Percentiles rank a stretch among this genome's conserved stretches.
These are phyloP conservation scores for Danio aesculapii DNA, from an alignment of 2,797 vertebrate species.

Conservation along the genomic window DNA sequence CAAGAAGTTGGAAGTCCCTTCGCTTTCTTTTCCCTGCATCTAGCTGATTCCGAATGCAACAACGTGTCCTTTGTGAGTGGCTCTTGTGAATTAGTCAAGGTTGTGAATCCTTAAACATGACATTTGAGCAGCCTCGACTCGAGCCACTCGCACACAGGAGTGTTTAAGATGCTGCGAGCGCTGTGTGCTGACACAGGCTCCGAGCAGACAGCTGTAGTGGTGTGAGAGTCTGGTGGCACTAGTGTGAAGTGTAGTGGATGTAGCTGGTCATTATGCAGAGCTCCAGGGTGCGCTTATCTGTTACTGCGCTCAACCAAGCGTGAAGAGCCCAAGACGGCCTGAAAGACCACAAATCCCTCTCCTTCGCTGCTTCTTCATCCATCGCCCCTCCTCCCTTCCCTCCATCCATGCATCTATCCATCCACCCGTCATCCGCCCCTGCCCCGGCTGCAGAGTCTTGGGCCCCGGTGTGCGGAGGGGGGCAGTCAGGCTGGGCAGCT, in stretches of 20 bases:
- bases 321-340: conserved; percentile 85
- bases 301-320: conserved; percentile 84
- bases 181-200: conserved; percentile 43
- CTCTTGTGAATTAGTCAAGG: conserved; percentile 17
- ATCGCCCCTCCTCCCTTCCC: conserved; percentile 59
- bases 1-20: not conserved
- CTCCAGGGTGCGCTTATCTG: conserved; percentile 87
- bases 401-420: conserved; percentile 58
- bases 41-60: conserved; percentile 12
- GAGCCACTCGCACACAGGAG: conserved; percentile 19
- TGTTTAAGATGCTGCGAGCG: conserved; percentile 44
- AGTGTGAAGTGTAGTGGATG: conserved; percentile 77
- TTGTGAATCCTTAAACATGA: conserved; percentile 33
- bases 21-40: not conserved
- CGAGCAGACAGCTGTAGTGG: conserved; percentile 48
- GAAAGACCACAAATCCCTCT: conserved; percentile 82
- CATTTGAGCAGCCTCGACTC: conserved; percentile 10
- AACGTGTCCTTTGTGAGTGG: not conserved
- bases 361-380: conserved; percentile 45
- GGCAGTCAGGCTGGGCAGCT: conserved; percentile 69
- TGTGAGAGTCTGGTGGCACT: conserved; percentile 55
- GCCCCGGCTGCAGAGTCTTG: conserved; percentile 57
- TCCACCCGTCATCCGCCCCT: conserved; percentile 62
- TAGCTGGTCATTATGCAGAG: conserved; percentile 83
- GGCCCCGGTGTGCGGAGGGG: conserved; percentile 59